phyloP scores from a whole-genome alignment of 2,888 invertebrate species.

The Epistrophe eligans region DNA sequence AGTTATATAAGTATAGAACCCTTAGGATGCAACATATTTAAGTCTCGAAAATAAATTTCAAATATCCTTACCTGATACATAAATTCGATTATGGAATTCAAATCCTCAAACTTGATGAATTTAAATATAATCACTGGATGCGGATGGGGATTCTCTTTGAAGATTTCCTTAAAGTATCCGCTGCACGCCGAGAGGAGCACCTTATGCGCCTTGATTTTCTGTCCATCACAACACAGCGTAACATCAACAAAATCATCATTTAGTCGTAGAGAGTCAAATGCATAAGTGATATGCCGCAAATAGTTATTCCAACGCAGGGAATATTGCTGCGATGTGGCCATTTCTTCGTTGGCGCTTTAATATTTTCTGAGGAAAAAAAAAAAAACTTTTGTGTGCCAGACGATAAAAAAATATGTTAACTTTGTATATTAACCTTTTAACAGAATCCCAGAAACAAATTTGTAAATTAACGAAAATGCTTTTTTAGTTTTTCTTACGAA shows the following conservation, averaged over 20 bases:
- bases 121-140: conserved; percentile 93
- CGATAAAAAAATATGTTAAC: conserved; percentile 1
- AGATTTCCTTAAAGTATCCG: conserved; percentile 90
- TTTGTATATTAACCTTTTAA: not conserved
- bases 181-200: conserved; percentile 94
- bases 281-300: conserved; percentile 91
- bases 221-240: conserved; percentile 93
- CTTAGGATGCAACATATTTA: not conserved
- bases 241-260: conserved; percentile 92
- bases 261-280: conserved; percentile 89
- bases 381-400: conserved; percentile 4
- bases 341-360: conserved; percentile 77
- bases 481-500: not conserved
- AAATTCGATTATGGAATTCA: conserved; percentile 91
- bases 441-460: not conserved
- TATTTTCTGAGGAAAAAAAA: conserved; percentile 18
- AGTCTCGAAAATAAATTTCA: not conserved
- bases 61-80: conserved; percentile 87
- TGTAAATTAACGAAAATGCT: not conserved
- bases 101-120: conserved; percentile 91
- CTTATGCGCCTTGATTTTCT: conserved; percentile 93
- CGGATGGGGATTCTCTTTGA: conserved; percentile 91
- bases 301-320: conserved; percentile 95
- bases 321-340: conserved; percentile 90
- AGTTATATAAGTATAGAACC: conserved; percentile 23